Base-by-base conservation (phyloP, 2,113 vertebrate species). In the Gobius niger region DNA sequence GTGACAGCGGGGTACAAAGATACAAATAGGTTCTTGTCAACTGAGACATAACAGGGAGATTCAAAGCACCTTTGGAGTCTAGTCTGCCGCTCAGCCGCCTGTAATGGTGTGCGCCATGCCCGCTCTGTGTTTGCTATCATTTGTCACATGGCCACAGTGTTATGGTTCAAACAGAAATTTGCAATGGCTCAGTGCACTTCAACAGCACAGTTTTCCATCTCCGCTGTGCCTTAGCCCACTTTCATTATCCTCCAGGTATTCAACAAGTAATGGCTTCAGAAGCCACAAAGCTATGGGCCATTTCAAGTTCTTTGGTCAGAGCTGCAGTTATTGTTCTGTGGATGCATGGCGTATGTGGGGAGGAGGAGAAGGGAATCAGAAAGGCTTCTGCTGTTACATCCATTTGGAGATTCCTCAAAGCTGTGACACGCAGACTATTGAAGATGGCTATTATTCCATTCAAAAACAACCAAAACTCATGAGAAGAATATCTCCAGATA, bases 81-180 rank as follows among this genome's bases (percentile, higher is more conserved):
- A 73, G 68, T 67, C 63, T 77, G 66, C 62, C 67, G 63, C 77
- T 67, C 69, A 54, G 65, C 67, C 59, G 70, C 62, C 78, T 71
- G 47, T 85, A 87, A 84, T 87, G 85, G 75, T 63, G 78, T 56
- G 66, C 18, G 84, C 81, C 34, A 59, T 42, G 57, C 69, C 5
- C 77, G 64, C 79, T 78, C 74, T 42, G 67, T 79, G 82, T 87
- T 89, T 85, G 84, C 85, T 76, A 78, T 89, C 86, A 87, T 90
- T 87, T 90, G 90, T 90, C 87, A 87, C 88, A 85, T 87, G 87
- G 73, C 65, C 77, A 59, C 77, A 72, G 78, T 89, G 87, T 89
- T 89, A 88, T 88, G 89, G 87, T 89, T 90, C 85, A 89, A 88
- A 83, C 82, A 67, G 85, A 88, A 87, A 84, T 89, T 82, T 85